Conservation (phyloP, 2,797 vertebrate genomes). For the Acanthis flammea region DNA sequence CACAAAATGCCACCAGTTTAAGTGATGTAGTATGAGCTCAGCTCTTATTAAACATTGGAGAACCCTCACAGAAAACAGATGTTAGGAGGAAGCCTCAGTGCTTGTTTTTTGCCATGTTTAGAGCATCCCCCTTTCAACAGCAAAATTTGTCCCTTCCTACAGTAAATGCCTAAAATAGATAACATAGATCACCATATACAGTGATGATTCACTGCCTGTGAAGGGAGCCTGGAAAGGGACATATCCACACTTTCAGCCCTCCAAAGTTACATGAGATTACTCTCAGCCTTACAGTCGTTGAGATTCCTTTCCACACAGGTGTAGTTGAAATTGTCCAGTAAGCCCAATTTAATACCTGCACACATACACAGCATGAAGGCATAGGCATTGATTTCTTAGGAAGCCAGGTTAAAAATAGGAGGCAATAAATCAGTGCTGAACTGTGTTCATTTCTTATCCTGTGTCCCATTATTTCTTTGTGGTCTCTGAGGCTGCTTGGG, state of each 20-base stretch:
- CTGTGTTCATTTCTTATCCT: slow-evolving; percentile 9
- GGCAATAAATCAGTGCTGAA: slow-evolving; percentile 53
- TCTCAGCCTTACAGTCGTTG: background rate
- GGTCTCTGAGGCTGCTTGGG: background rate
- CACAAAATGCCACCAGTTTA: background rate
- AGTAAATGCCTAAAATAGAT: background rate
- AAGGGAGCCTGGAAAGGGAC: background rate
- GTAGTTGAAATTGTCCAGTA: background rate
- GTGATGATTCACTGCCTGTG: background rate
- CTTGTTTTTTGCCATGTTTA: background rate
- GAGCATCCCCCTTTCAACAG: background rate
- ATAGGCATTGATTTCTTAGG: slow-evolving; percentile 26
- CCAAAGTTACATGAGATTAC: background rate
- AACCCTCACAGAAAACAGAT: background rate
- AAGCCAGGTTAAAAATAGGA: slow-evolving; percentile 54
- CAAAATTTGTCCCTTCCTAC: background rate
- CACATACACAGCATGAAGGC: background rate
- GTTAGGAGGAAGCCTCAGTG: background rate
- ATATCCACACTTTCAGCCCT: background rate
- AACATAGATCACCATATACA: background rate
- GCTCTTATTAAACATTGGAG: background rate
- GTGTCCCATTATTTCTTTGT: slow-evolving; percentile 11
- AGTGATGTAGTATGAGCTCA: background rate
- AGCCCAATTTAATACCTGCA: slow-evolving; percentile 30
- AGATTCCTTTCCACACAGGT: background rate